These are phyloP conservation scores for Hedychridium roseum DNA, from an alignment of 2,888 invertebrate species.

Conservation along the genomic window DNA sequence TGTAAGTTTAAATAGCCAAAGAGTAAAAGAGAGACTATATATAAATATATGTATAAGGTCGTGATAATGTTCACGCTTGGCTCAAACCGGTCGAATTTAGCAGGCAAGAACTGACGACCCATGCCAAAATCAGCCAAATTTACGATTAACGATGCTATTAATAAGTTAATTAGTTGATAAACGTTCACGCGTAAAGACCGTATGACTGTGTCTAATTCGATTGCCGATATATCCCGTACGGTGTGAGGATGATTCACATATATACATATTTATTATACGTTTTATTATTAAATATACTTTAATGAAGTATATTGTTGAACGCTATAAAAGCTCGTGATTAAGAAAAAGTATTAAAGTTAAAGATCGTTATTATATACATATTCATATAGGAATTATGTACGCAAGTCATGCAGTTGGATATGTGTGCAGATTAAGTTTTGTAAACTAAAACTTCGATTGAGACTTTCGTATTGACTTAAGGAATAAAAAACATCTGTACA, in stretches of 20 bases:
- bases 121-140: constrained; percentile 38
- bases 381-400: constrained; percentile 6
- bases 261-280: constrained; percentile 21
- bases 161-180: constrained; percentile 19
- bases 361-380: constrained; percentile 9
- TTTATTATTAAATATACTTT: background rate
- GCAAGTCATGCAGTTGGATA: constrained; percentile 20
- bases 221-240: constrained; percentile 17
- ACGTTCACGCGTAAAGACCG: constrained; percentile 15
- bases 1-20: no score
- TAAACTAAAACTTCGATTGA: constrained; percentile 17
- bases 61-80: no score
- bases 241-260: constrained; percentile 18
- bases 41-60: no score
- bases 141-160: constrained; percentile 23
- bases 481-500: constrained; percentile 8
- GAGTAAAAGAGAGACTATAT: no score
- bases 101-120: no score
- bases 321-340: background rate
- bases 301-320: background rate
- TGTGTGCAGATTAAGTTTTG: constrained; percentile 28
- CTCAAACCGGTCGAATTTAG: no score
- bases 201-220: constrained; percentile 18
- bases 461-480: constrained; percentile 1
- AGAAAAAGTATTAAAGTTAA: background rate